Base-by-base conservation (phyloP, 2,888 invertebrate species). In the Watsonalla cultraria region DNA sequence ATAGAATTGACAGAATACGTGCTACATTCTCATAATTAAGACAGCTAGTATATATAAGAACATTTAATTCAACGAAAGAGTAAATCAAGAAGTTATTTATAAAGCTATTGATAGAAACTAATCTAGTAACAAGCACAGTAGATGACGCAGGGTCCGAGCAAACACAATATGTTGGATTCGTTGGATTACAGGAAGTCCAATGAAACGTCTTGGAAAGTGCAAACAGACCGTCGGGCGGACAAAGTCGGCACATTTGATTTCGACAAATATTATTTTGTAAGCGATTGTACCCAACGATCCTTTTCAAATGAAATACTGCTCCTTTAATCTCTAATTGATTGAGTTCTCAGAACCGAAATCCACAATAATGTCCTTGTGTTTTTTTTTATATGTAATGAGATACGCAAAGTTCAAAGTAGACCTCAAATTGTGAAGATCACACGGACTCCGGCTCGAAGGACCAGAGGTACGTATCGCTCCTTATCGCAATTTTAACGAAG, bases 401-500 rank as follows among this genome's bases (percentile, higher is more conserved):
- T 14, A 13, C 14, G 13, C 39, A 9, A 37, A 49, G 37, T 46
- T 33, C 9, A 34, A 42, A 60, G 60, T 47, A 66, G 57, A 61
- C 61, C 58, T 59, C 59, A 55, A 65, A 54, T 66, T 68, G 61
- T 66, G 70, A 68, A 72, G 72, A 71, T 75, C 67, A 62, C 61
- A 63, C 59, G 51, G 60, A 57, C 67, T 73, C 65, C 63, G 65
- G 65, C 65, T 65, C 63, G 60, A 61, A 69, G 65, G 68, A 66
- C 67, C 66, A 72, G 56, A 58, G 58, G 60, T 63, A 62, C 63
- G 67, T 69, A 68, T 72, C 65, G 62, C 65, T 76, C 69, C 76
- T 79, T 77, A 79, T 76, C 74, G 72, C 65, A 69, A 74, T 78
- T 83, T 80, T 82, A 85, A 82, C 80, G 84, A 84, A 82, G 84